These are phyloP conservation scores for Allophyes oxyacanthae DNA, from an alignment of 2,888 invertebrate species.

Conservation along the genomic window DNA sequence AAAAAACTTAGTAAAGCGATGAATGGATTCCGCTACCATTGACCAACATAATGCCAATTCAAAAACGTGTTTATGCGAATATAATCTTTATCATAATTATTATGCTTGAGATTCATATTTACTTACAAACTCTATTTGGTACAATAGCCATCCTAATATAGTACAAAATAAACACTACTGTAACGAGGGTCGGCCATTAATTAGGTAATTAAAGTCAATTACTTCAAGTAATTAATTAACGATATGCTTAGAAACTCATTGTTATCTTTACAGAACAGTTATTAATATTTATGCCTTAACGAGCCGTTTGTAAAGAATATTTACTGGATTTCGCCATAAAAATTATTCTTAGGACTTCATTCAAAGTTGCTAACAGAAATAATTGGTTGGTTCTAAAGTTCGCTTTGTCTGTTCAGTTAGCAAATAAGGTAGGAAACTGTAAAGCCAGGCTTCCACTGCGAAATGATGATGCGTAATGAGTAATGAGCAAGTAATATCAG, in stretches of 20 bases:
- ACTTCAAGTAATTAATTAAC: slow-evolving; percentile 20
- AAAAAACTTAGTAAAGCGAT: neutral
- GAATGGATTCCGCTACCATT: neutral
- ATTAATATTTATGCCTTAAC: too few relatives aligned
- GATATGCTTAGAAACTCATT: slow-evolving; percentile 11
- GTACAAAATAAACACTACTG: neutral
- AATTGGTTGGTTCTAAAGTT: too few relatives aligned
- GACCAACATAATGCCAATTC: neutral
- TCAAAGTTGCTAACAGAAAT: too few relatives aligned
- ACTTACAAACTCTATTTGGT: slow-evolving; percentile 47
- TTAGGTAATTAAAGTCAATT: slow-evolving; percentile 27
- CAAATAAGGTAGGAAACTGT: too few relatives aligned
- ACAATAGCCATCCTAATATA: slow-evolving; percentile 41
- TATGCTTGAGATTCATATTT: slow-evolving; percentile 39
- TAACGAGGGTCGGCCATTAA: slow-evolving; percentile 21
- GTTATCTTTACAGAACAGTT: slow-evolving; percentile 14
- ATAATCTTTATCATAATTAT: slow-evolving; percentile 25
- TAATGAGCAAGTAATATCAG: too few relatives aligned
- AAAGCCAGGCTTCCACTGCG: too few relatives aligned
- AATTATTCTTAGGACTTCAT: too few relatives aligned
- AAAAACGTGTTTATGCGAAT: slow-evolving; percentile 22
- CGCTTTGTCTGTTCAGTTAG: too few relatives aligned
- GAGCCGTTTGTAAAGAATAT: too few relatives aligned
- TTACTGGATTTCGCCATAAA: too few relatives aligned
- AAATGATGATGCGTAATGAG: too few relatives aligned